Conservation (phyloP, 2,888 invertebrate genomes). For the Sepiola atlantica region DNA sequence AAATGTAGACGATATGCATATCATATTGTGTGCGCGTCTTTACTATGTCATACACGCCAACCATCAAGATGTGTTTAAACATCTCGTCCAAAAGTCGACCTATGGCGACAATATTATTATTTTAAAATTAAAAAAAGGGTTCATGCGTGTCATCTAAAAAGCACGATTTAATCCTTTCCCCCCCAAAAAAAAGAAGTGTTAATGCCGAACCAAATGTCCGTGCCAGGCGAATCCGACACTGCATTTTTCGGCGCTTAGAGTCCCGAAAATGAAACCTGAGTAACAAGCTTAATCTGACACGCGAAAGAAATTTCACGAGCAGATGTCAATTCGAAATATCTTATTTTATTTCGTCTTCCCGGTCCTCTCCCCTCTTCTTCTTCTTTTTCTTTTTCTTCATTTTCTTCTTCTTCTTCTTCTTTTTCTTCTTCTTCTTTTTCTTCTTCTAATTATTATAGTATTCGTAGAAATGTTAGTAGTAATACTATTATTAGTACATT, state of each 20-base stretch:
- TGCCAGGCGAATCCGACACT: background rate
- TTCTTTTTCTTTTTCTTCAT: no score
- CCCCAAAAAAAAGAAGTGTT: background rate
- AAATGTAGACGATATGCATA: no score
- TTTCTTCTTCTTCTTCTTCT: no score
- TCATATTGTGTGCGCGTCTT: no score
- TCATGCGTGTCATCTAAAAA: background rate
- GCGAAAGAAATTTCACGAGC: background rate
- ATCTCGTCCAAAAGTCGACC: no score
- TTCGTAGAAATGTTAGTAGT: no score
- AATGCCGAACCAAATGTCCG: background rate
- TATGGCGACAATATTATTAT: no score
- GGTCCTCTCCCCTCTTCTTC: background rate
- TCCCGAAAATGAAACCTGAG: background rate
- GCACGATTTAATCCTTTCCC: background rate
- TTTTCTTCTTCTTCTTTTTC: no score
- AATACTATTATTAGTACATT: no score
- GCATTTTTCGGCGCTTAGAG: background rate
- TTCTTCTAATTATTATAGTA: no score
- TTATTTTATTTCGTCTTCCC: background rate
- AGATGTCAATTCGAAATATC: background rate
- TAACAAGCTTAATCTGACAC: background rate
- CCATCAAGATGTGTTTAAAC: no score
- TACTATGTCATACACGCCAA: no score
- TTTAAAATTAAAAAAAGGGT: background rate